Evolutionary conservation across 1,140 invertebrate genomes (phyloP).

Genomic region (Himalopsyche phryganea): DNA sequence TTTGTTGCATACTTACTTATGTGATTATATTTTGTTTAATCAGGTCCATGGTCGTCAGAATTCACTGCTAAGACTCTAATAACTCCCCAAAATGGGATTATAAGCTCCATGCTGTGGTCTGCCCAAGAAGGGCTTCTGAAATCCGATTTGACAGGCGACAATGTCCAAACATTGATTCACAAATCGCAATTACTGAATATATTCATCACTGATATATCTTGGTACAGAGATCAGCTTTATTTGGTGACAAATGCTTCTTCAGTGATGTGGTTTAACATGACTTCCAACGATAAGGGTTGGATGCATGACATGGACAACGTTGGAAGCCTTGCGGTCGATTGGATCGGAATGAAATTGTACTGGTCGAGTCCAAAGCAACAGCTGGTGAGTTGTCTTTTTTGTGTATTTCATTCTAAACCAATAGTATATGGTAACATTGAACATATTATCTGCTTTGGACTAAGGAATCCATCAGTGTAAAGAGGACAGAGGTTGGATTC

Average conservation of each 20-base stretch:
- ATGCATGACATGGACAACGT: slow-evolving; percentile 67
- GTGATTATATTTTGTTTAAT: too few relatives aligned
- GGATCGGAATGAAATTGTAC: slow-evolving; percentile 83
- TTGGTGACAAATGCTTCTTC: slow-evolving; percentile 71
- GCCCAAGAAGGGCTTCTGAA: slow-evolving; percentile 65
- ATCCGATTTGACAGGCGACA: slow-evolving; percentile 72
- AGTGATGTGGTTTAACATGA: slow-evolving; percentile 68
- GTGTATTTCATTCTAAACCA: background rate
- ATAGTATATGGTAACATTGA: too few relatives aligned
- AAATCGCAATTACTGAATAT: slow-evolving; percentile 52
- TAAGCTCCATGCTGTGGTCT: slow-evolving; percentile 67
- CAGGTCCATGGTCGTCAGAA: slow-evolving; percentile 76
- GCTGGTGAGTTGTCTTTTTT: slow-evolving; percentile 54
- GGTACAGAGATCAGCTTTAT: slow-evolving; percentile 67
- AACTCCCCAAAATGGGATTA: slow-evolving; percentile 44
- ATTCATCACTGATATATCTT: slow-evolving; percentile 63
- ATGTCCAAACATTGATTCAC: slow-evolving; percentile 61
- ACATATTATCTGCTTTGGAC: too few relatives aligned
- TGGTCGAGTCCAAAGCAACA: slow-evolving; percentile 85
- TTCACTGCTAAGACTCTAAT: slow-evolving; percentile 66
- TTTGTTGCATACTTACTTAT: too few relatives aligned
- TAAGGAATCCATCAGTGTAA: too few relatives aligned
- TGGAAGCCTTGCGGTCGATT: slow-evolving; percentile 79
- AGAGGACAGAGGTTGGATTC: too few relatives aligned
- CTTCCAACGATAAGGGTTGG: slow-evolving; percentile 52